Evolutionary conservation across 2,888 invertebrate species (phyloP).

Genomic region (Drosophila austrosaltans): DNA sequence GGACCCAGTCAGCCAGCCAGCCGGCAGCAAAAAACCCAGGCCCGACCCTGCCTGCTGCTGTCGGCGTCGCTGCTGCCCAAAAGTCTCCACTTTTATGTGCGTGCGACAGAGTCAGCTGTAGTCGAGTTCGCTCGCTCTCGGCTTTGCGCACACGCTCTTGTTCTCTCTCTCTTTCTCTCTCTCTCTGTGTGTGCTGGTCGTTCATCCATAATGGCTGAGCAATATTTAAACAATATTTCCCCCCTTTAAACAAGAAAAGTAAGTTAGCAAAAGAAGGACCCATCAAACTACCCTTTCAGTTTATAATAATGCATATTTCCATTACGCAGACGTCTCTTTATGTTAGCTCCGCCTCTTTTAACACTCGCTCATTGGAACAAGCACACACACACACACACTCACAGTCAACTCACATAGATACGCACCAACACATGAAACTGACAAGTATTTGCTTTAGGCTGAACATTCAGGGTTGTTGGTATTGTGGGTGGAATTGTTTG

Average conservation of each 20-base stretch:
- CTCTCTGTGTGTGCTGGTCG: not conserved
- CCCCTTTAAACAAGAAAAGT: not conserved
- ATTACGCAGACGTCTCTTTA: constrained; percentile 28
- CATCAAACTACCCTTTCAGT: constrained; percentile 31
- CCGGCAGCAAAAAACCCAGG: not conserved
- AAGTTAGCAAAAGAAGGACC: not conserved
- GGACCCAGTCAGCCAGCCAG: constrained; percentile 5
- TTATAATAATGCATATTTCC: not conserved
- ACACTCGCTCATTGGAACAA: constrained; percentile 26
- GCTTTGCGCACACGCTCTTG: constrained; percentile 32
- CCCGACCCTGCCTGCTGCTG: constrained; percentile 3
- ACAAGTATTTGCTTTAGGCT: not conserved
- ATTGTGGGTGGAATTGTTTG: constrained; percentile 55
- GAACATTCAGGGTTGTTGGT: constrained; percentile 30
- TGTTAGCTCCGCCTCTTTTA: constrained; percentile 74
- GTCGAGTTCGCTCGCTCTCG: constrained; percentile 40
- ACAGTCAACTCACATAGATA: constrained; percentile 74
- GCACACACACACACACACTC: constrained; percentile 23
- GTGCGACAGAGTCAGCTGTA: constrained; percentile 52
- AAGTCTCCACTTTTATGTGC: constrained; percentile 10
- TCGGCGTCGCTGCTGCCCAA: constrained; percentile 19
- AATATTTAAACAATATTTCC: not conserved
- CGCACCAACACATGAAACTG: constrained; percentile 58
- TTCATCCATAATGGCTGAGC: constrained; percentile 6
- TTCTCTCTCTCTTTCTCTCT: constrained; percentile 11